A percentile compares a stretch with the other conserved stretches of the same genome.
Conservation (phyloP, 1,140 invertebrate species). For the Micrasema minimum region DNA sequence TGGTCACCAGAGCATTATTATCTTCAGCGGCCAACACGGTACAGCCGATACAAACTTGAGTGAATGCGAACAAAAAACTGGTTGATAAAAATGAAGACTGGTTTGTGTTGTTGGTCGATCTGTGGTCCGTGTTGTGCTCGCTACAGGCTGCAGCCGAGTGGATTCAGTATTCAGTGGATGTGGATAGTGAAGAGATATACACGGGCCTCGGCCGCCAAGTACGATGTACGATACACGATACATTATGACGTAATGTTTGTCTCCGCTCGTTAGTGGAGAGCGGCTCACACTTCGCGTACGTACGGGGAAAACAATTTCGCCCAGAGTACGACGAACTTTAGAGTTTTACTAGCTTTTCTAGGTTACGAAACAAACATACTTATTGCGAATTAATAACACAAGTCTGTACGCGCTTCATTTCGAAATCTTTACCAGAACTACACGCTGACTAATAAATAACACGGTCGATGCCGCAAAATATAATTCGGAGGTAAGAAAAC, state of each 20-base stretch:
- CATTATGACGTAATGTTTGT: conserved; percentile 15
- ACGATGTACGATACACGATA: background rate
- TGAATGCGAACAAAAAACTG: conserved; percentile 17
- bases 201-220: no score
- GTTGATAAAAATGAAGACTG: conserved; percentile 30
- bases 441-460: conserved; percentile 8
- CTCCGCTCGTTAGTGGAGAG: conserved; percentile 2
- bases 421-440: conserved; percentile 4
- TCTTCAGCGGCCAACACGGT: conserved; percentile 1
- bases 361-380: conserved; percentile 20
- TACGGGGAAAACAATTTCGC: conserved; percentile 36
- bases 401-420: conserved; percentile 7
- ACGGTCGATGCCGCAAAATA: conserved; percentile 20
- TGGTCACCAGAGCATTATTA: conserved; percentile 16
- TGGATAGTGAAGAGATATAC: no score
- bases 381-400: conserved; percentile 22
- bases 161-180: no score
- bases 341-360: conserved; percentile 28
- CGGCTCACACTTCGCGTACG: background rate
- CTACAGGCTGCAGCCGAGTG: background rate
- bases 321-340: conserved; percentile 30
- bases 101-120: conserved; percentile 15
- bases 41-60: conserved; percentile 2
- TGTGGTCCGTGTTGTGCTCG: background rate
- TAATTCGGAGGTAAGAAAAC: conserved; percentile 1